These are phyloP conservation scores for Clunio marinus DNA, from an alignment of 2,888 invertebrate genomes.

Conservation along the genomic window DNA sequence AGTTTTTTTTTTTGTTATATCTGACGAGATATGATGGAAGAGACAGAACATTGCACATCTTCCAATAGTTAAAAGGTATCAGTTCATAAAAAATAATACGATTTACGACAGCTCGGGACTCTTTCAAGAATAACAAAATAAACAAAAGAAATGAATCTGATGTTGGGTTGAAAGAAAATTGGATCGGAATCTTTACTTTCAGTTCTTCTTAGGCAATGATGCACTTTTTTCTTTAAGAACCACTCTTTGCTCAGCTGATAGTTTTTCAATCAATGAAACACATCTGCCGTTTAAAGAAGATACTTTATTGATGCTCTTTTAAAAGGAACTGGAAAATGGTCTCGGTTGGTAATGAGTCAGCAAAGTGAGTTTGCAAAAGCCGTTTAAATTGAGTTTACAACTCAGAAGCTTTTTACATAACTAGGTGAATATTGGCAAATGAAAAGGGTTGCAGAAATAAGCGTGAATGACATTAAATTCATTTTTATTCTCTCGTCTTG, in stretches of 20 bases:
- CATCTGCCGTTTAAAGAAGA: not conserved
- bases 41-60: not conserved
- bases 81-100: slow-evolving; percentile 33
- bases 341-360: not conserved
- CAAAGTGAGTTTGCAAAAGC: not conserved
- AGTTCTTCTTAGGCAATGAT: not conserved
- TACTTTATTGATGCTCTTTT: slow-evolving; percentile 3
- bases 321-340: not conserved
- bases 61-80: slow-evolving; percentile 3
- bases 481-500: not conserved
- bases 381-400: not conserved
- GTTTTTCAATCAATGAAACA: not conserved
- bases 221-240: slow-evolving; percentile 1
- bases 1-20: not conserved
- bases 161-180: not conserved
- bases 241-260: not conserved
- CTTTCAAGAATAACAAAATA: not conserved
- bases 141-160: not conserved
- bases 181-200: not conserved
- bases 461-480: not conserved
- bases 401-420: not conserved
- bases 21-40: not conserved
- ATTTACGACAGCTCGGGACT: not conserved
- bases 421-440: not conserved
- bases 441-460: slow-evolving; percentile 7